Evolutionary conservation across 1,140 invertebrate species (phyloP), one percentile per base, ranked within the genome.

Genomic region (Orius laevigatus): DNA sequence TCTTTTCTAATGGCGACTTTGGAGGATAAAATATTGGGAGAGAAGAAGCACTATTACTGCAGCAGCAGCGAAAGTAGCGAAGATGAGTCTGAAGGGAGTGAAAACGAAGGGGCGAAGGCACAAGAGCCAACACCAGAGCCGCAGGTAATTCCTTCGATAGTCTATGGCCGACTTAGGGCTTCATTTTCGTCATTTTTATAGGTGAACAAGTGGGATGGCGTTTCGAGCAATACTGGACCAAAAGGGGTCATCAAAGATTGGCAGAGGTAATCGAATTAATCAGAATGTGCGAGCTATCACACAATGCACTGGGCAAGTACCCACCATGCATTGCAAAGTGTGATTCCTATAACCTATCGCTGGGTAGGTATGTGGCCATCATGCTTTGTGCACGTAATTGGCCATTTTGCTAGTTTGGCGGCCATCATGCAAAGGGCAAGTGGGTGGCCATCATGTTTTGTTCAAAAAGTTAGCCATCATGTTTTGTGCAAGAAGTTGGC

Each of bases 161-260:
- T 44, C 36, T 10, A 20, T 20, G 5, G 58, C 62, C 15, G 52
- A 58, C 33, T 50, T 54, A 39, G 46, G 62, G 14, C 61, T 59
- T 32, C 58, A 67, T 11, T 71, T 73, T 45, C 61, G 59, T 34
- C n/a, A n/a, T n/a, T n/a, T n/a, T n/a, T n/a, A n/a, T n/a, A n/a
- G n/a, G n/a, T n/a, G n/a, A 63, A 66, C 51, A 73, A 73, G 61
- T 84, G 74, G 79, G 73, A 71, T 60, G 79, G 82, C 1, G 74
- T 74, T 1, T 80, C 80, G 0, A 75, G 71, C 46, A 86, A 85
- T 56, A 96, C 92, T 3, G 91, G 92, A 1, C 91, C 91, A 2
- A 96, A 97, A 70, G 92, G 90, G 47, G 81, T 85, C 3, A 68
- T 85, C 8, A 81, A 90, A 71, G 93, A 98, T 63, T 98, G 91